Base-by-base conservation (phyloP, 2,113 vertebrate genomes). In the Trematocara variabile region DNA sequence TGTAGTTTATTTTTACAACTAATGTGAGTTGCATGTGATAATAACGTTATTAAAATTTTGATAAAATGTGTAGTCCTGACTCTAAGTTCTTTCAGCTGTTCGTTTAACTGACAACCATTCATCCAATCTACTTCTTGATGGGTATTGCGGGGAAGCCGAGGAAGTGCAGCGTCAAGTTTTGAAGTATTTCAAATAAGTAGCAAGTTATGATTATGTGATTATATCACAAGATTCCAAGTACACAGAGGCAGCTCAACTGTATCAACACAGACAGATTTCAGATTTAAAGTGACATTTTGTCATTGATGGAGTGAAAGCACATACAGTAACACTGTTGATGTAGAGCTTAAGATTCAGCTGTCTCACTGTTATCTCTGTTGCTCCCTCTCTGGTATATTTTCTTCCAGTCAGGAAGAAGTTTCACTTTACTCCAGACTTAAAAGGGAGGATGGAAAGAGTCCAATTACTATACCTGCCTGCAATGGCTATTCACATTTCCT, bases 211-310 rank as follows among this genome's bases (percentile, higher is more conserved):
- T 63, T 84, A 79, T 79, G 80, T 68, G 82, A 85, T 89, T 84
- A 77, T 55, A 77, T 77, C 44, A 70, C 81, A 82, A 56, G 83
- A 86, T 88, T 68, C 30, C 54, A n/a, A 77, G 77, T 20, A 84
- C 82, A 87, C 70, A 82, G 56, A 82, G 77, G 7, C 56, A 73
- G 86, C 80, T 86, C 52, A 54, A 25, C 56, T 81, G 68, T 81
- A 86, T 84, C 87, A 82, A 81, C 83, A 79, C 30, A 16, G 48
- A 30, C 28, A 85, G 82, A 81, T 89, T 92, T 80, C 79, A 54
- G 87, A 86, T 86, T 88, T 39, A 70, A 80, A 92, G 80, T 86
- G 88, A 88, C 87, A 91, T 65, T 84, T 89, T 90, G 86, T 90
- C 88, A 90, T 70, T 91, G 92, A 91, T 28, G 2, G 77, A 88